phyloP scores from a whole-genome alignment of 1,140 invertebrate species.

The Ceratosolen solmsi region DNA sequence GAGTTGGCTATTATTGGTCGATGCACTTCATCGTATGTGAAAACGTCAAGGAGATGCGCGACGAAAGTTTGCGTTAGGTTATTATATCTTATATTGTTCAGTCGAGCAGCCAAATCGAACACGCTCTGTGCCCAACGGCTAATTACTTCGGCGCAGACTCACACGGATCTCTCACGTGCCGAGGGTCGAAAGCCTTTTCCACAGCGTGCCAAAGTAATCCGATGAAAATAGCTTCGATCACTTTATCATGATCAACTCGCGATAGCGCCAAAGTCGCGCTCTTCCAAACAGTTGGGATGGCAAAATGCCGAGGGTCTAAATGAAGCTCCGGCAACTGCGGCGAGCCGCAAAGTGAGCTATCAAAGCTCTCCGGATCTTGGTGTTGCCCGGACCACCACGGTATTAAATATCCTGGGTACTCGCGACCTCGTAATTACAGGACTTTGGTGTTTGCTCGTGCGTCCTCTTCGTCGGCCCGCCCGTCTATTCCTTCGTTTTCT shows the following conservation, averaged over 20 bases:
- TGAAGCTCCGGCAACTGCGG: constrained; percentile 2
- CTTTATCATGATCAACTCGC: no score
- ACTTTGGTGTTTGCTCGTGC: background rate
- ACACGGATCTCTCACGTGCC: background rate
- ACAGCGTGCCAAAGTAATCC: no score
- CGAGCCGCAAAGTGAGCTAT: constrained; percentile 55
- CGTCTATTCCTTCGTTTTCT: background rate
- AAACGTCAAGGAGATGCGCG: background rate
- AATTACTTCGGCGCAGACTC: background rate
- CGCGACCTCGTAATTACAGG: constrained; percentile 49
- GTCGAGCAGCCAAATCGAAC: background rate
- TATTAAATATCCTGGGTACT: constrained; percentile 38
- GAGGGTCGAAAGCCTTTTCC: no score
- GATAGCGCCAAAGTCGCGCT: no score
- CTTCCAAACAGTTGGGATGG: no score
- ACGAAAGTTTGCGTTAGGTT: background rate
- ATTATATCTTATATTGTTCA: background rate
- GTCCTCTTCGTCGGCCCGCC: no score
- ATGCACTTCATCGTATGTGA: background rate
- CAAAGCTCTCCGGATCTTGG: no score
- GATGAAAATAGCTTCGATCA: background rate
- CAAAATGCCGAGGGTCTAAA: background rate
- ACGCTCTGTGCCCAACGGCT: background rate
- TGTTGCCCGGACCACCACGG: background rate
- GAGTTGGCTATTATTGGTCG: background rate